Evolutionary conservation across 2,888 invertebrate genomes (phyloP).

Genomic region (Philhelius pedissequus): DNA sequence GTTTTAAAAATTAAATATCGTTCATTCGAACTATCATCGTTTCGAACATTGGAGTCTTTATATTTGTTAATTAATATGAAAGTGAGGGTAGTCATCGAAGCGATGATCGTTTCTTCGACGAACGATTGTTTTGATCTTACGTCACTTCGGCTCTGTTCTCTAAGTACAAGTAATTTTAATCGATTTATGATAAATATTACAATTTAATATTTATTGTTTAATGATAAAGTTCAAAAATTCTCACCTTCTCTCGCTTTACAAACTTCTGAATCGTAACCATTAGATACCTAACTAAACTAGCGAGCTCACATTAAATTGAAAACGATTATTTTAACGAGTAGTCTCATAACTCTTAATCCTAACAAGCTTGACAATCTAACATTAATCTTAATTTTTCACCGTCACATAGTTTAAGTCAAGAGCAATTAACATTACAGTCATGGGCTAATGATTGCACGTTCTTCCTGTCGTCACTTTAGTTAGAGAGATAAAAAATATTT

Average conservation of each 20-base stretch:
- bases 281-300: not conserved
- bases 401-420: not conserved
- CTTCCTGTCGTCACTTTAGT: not conserved
- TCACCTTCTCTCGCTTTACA: not conserved
- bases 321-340: not conserved
- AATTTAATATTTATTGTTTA: no score
- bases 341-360: not conserved
- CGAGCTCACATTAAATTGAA: not conserved
- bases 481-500: not conserved
- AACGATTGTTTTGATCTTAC: no score
- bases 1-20: no score
- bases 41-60: no score
- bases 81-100: no score
- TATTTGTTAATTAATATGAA: no score
- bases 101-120: no score
- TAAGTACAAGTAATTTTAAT: no score
- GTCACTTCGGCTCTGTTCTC: no score
- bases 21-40: no score
- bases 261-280: not conserved
- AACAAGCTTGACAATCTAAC: not conserved
- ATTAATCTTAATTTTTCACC: not conserved
- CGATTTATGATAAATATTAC: no score
- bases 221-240: not conserved
- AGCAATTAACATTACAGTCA: conserved; percentile 22
- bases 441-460: conserved; percentile 1